Evolutionary conservation across 2,113 vertebrate species (phyloP).

Genomic region (Procavia capensis): DNA sequence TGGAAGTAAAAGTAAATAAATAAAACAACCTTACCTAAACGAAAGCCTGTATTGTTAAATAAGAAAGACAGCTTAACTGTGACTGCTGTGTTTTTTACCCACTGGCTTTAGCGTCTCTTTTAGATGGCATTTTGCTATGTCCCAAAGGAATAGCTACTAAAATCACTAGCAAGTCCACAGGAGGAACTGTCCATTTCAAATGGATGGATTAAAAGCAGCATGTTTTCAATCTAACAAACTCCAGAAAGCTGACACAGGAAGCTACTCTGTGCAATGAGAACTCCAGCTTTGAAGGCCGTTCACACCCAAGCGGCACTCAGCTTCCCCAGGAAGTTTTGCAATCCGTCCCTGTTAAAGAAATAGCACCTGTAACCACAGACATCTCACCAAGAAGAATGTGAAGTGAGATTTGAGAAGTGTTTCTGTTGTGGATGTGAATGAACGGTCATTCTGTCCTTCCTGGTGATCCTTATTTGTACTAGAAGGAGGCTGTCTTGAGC

Average conservation of each 20-base stretch:
- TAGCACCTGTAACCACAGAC: rapidly evolving
- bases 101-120: neutral
- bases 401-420: neutral
- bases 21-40: neutral
- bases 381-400: neutral
- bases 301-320: rapidly evolving
- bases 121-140: neutral
- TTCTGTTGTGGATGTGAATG: rapidly evolving
- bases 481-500: rapidly evolving
- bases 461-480: neutral
- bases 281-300: neutral
- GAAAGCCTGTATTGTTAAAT: rapidly evolving
- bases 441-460: rapidly evolving
- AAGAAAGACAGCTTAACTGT: rapidly evolving
- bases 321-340: rapidly evolving
- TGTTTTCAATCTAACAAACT: rapidly evolving
- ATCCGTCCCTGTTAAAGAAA: rapidly evolving
- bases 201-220: neutral
- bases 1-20: neutral
- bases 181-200: neutral
- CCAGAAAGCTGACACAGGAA: too few species aligned
- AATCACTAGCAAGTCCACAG: rapidly evolving
- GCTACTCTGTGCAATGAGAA: neutral
- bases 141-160: neutral
- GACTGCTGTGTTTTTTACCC: rapidly evolving